A percentile compares a stretch with the other conserved stretches of the same genome.
Conservation (phyloP, 2,113 vertebrate species). For the Sapayoa aenigma region DNA sequence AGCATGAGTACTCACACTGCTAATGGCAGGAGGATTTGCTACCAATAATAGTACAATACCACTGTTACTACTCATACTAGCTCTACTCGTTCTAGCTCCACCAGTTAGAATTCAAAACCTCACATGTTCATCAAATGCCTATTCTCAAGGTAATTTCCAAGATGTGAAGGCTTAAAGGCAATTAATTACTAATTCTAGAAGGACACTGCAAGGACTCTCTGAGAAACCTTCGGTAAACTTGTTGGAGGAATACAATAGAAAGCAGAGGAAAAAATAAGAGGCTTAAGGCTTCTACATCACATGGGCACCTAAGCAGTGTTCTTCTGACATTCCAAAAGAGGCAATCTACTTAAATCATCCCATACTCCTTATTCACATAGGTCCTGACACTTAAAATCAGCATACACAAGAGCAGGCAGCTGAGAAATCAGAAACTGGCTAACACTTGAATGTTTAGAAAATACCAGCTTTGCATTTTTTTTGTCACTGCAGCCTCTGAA, state of each 20-base stretch:
- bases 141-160: not conserved
- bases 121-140: not conserved
- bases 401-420: not conserved
- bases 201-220: not conserved
- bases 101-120: not conserved
- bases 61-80: not conserved
- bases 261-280: not conserved
- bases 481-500: not conserved
- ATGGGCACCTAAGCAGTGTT: not conserved
- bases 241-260: not conserved
- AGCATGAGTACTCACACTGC: not conserved
- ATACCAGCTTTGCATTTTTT: not conserved
- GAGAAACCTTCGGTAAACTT: not conserved
- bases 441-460: not conserved
- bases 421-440: not conserved
- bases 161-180: not conserved
- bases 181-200: not conserved
- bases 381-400: not conserved
- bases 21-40: not conserved
- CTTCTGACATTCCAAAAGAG: not conserved
- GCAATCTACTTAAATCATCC: not conserved
- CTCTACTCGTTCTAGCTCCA: not conserved
- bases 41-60: not conserved
- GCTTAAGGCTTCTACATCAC: not conserved
- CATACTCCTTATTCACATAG: not conserved